phyloP scores from a whole-genome alignment of 2,888 invertebrate genomes.

The Limnephilus marmoratus region DNA sequence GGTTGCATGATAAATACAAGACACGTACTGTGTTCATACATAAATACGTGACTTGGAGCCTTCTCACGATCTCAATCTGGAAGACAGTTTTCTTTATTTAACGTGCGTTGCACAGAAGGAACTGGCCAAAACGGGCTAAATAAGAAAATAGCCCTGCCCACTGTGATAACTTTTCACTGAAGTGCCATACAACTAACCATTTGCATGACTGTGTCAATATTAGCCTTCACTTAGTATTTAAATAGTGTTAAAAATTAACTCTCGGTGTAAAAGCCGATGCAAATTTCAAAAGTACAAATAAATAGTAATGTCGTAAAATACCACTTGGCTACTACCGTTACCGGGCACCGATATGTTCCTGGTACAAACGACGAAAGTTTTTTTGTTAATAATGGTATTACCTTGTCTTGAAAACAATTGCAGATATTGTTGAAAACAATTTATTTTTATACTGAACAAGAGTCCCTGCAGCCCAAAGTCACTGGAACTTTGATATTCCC shows the following conservation, averaged over 20 bases:
- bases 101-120: neutral
- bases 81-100: conserved; percentile 27
- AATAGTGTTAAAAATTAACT: neutral
- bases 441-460: neutral
- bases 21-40: conserved; percentile 12
- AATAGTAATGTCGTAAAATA: neutral
- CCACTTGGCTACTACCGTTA: neutral
- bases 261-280: conserved; percentile 20
- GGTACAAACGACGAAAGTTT: neutral
- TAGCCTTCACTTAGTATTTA: conserved; percentile 34
- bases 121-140: neutral
- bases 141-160: neutral
- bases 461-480: neutral
- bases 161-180: neutral
- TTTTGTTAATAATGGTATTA: neutral
- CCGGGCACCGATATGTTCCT: neutral
- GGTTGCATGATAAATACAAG: conserved; percentile 3
- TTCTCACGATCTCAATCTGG: neutral
- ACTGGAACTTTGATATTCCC: neutral
- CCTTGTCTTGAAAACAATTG: neutral
- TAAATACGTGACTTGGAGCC: conserved; percentile 3
- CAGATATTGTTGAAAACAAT: neutral
- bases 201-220: conserved; percentile 30
- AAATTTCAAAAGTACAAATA: conserved; percentile 14
- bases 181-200: neutral